Base-by-base conservation (phyloP, 64 coral and sea anemone genomes). In the Actinia equina region DNA sequence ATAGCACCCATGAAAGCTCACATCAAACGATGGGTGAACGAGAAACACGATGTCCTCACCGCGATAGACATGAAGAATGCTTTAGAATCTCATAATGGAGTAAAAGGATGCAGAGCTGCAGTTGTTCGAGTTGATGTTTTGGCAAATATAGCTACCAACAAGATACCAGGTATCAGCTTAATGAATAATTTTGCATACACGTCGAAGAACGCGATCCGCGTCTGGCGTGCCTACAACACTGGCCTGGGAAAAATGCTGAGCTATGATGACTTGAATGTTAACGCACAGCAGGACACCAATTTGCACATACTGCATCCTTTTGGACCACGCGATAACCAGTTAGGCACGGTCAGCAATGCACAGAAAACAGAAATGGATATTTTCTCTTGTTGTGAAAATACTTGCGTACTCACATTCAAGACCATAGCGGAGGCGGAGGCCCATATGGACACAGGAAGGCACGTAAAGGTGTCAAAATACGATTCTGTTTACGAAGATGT, bases 1-100 rank as follows among this genome's bases (percentile, higher is more conserved):
- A 91, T 45, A 2, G 56, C 89, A 14, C 74, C 89, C n/a, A 80
- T 91, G 89, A 90, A 89, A 52, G 59, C 81, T 17, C 80, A 89
- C 79, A 83, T 89, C 13, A 84, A 64, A 18, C 69, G 82, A 84
- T 90, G 83, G 82, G 82, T 90, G 45, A 90, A 90, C 74, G 82
- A 85, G 78, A 86, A 86, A 59, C 81, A 85, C 59, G 65, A 90
- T 63, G 71, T 86, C n/a, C 64, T 77, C 16, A 85, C 89, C 44
- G 82, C 82, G 17, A 37, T 43, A 6, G 82, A 90, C 81, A 90
- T 90, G 82, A 85, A 85, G 18, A 59, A 59, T 51, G 82, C 81
- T 20, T 26, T 90, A 43, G 89, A 90, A 60, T 85, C 63, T 18
- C 81, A 90, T 85, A 62, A 44, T 59, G 89, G 89, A 1, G 62